Base-by-base conservation (phyloP, 2,888 invertebrate species). In the Tiliacea aurago region DNA sequence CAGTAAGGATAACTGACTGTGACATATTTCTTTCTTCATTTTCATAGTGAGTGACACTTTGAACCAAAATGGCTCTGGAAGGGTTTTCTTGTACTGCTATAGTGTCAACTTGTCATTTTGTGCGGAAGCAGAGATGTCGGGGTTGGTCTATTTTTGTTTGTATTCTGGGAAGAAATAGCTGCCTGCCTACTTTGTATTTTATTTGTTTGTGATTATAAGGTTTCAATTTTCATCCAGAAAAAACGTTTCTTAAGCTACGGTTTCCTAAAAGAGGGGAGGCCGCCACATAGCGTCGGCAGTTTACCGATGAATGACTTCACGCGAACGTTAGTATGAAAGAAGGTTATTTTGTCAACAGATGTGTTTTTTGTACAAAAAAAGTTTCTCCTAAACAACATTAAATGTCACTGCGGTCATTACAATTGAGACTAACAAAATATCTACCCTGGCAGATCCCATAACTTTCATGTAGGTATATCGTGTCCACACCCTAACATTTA, bases 21-120 rank as follows among this genome's bases (percentile, higher is more conserved):
- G 74, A 78, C 63, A 77, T 81, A 84, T 79, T 81, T 81, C 68
- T 78, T 78, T 68, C 61, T 74, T 73, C 70, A 71, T 86, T 80
- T 84, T 75, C 84, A 78, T 77, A 74, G 64, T 76, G 61, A 61
- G 56, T 79, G 80, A 75, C 66, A 72, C 43, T 67, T 65, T 47
- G 28, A 68, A 61, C 67, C 43, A 59, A 55, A 70, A 67, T 62
- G 66, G 56, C 59, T n/a, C 59, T 69, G 68, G 75, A 76, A 85
- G 77, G 77, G 77, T 85, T 85, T 64, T 23, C 72, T 65, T 84
- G 82, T 85, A 65, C 53, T 20, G 37, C 68, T 72, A 76, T 72
- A 73, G 75, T 79, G 79, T 75, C 76, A 61, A 79, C 71, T 76
- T 83, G 76, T 83, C 79, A 84, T 83, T 75, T 73, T 62, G 76